Percentiles rank a stretch among this genome's conserved stretches.
Evolutionary conservation across 1,140 invertebrate species (phyloP).

Genomic region (Papilio polyxenes): DNA sequence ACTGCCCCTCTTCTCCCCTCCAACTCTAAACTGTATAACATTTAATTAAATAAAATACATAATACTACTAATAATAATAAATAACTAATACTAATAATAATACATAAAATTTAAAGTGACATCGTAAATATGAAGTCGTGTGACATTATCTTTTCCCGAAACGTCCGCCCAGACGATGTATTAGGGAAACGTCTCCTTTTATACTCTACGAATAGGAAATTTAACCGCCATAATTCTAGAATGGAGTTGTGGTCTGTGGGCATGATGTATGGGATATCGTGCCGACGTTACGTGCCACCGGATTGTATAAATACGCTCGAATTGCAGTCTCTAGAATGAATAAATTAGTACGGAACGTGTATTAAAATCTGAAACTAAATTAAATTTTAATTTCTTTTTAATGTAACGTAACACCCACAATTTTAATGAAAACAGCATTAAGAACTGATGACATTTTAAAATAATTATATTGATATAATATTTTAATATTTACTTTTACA

Average conservation of each 20-base stretch:
- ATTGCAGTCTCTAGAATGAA: constrained; percentile 8
- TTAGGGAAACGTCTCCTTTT: constrained; percentile 63
- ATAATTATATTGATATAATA: too few relatives aligned
- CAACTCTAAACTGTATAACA: constrained; percentile 51
- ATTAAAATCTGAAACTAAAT: constrained; percentile 3
- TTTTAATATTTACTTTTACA: too few relatives aligned
- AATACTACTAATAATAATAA: too few relatives aligned
- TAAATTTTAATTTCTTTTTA: neutral
- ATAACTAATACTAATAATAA: too few relatives aligned
- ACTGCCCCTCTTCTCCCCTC: constrained; percentile 42
- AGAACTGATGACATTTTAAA: too few relatives aligned
- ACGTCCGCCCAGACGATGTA: constrained; percentile 54
- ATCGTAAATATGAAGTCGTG: constrained; percentile 59
- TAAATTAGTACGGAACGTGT: neutral
- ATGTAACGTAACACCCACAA: too few relatives aligned
- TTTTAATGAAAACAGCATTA: too few relatives aligned
- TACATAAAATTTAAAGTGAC: constrained; percentile 48
- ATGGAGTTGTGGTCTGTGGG: constrained; percentile 44
- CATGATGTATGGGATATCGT: constrained; percentile 25
- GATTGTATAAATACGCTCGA: constrained; percentile 22
- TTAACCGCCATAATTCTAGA: constrained; percentile 52
- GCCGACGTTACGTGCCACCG: neutral
- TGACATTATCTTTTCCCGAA: constrained; percentile 56
- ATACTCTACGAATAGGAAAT: constrained; percentile 55
- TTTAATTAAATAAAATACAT: too few relatives aligned